These are phyloP conservation scores for Parapristionchus giblindavisi DNA, from an alignment of 2,888 invertebrate genomes.

Conservation along the genomic window DNA sequence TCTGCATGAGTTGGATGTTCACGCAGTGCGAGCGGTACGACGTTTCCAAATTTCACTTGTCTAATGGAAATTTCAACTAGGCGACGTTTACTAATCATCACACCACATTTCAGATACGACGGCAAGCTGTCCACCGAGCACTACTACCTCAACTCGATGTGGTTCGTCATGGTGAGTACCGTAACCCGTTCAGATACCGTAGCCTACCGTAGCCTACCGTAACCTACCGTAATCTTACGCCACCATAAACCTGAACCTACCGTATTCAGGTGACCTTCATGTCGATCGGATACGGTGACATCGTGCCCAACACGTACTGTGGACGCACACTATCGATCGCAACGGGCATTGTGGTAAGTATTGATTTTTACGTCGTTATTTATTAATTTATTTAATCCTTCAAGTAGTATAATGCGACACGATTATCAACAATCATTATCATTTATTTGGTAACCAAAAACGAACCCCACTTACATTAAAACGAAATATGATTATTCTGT, in stretches of 20 bases:
- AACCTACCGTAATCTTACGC: no score
- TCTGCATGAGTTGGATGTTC: constrained; percentile 96
- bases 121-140: constrained; percentile 60
- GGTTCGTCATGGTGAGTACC: constrained; percentile 67
- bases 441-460: no score
- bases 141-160: constrained; percentile 69
- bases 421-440: no score
- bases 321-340: constrained; percentile 98
- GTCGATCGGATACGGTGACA: constrained; percentile 97
- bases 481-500: no score
- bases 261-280: constrained; percentile 86
- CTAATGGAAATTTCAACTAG: constrained; percentile 20
- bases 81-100: constrained; percentile 23
- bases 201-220: no score
- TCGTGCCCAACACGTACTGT: constrained; percentile 98
- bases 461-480: no score
- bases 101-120: constrained; percentile 53
- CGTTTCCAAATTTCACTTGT: neutral
- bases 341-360: constrained; percentile 99
- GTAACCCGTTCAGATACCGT: neutral
- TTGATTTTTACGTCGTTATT: neutral
- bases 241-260: neutral
- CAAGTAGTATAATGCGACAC: no score
- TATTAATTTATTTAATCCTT: no score
- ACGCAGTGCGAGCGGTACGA: constrained; percentile 94